Evolutionary conservation across 2,888 invertebrate genomes (phyloP), one percentile per base, ranked within the genome.

Genomic region (Metacarcinus magister): DNA sequence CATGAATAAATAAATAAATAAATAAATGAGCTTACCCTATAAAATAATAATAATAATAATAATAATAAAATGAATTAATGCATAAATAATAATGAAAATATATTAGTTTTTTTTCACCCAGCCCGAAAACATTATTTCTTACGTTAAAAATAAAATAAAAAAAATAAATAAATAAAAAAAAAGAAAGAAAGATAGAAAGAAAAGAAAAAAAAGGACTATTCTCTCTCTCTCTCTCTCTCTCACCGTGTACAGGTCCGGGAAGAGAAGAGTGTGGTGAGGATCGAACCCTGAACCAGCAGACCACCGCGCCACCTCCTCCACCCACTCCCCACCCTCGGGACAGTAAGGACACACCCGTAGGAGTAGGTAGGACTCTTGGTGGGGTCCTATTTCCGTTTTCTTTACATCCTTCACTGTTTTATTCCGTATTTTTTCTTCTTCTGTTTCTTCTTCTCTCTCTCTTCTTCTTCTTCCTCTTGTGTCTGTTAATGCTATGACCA

Each of bases 171-270:
- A 16, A 10, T 19, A 67, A 67, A 67, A 10, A 67, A 67, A 19
- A 16, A 19, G 67, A 19, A 19, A 67, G 67, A 19, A 19, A 19
- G 67, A 19, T 10, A 67, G 67, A 67, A 67, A 67, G 13, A 67
- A 10, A 67, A 19, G 19, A 10, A 89, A 89, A 10, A 89, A 89
- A n/a, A 89, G n/a, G n/a, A 16, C 87, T n/a, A 23, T 23, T n/a
- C 43, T 19, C 43, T 91, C 43, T 91, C 91, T 44, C 19, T n/a
- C 54, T 92, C 28, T 92, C 46, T 13, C 28, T 46, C 43, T 93
- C 23, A 96, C 96, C 95, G 89, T 75, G 32, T 95, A 96, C 16
- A 95, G 39, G 32, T 96, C 95, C 0, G 96, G 96, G 89, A 91
- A 96, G n/a, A 96, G n/a, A 23, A 90, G 89, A 4, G 10, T 2